Conservation (phyloP, 2,888 invertebrate genomes). For the Mythimna loreyi region DNA sequence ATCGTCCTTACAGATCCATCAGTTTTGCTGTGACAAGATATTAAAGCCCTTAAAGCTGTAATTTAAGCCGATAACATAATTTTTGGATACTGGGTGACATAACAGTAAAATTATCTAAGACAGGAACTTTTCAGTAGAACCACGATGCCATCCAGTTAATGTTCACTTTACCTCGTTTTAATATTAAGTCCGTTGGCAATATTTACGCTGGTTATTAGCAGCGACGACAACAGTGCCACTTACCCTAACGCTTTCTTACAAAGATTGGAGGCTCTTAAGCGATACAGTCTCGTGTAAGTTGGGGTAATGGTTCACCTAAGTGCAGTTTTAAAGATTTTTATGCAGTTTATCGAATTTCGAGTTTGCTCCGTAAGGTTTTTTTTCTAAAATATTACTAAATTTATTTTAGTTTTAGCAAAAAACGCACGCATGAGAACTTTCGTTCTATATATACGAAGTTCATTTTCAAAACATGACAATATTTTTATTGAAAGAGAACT, state of each 20-base stretch:
- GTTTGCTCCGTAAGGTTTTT: too few species aligned
- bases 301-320: conserved; percentile 38
- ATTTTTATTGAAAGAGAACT: too few species aligned
- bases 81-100: conserved; percentile 5
- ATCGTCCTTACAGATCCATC: too few species aligned
- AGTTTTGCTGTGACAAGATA: too few species aligned
- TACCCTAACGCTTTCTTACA: conserved; percentile 75
- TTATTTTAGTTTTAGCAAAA: too few species aligned
- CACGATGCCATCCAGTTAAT: conserved; percentile 22
- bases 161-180: conserved; percentile 74
- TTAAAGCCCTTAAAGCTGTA: neutral
- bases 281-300: conserved; percentile 52
- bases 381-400: too few species aligned
- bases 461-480: too few species aligned
- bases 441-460: too few species aligned
- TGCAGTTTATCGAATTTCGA: conserved; percentile 10
- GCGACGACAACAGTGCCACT: conserved; percentile 73
- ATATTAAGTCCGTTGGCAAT: conserved; percentile 81
- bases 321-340: conserved; percentile 55
- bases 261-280: conserved; percentile 77
- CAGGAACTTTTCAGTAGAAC: conserved; percentile 26
- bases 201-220: conserved; percentile 80
- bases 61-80: neutral
- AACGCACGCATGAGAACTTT: too few species aligned
- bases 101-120: conserved; percentile 22